Conservation (phyloP, 2,888 invertebrate species). For the Scaptomyza parva region DNA sequence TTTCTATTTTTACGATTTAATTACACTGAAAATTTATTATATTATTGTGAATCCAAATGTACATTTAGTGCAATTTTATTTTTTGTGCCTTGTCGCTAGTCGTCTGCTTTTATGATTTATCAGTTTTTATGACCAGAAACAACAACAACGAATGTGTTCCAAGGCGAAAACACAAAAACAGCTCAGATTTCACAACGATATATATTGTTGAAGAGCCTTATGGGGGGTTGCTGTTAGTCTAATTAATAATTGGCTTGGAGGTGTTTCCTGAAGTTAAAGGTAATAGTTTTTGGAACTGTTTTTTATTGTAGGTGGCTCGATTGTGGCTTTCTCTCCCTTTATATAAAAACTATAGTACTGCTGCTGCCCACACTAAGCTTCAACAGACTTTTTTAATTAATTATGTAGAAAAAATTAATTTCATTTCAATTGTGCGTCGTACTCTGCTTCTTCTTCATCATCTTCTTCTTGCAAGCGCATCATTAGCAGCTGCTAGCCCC, state of each 20-base stretch:
- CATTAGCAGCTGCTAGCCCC: constrained; percentile 66
- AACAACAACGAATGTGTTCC: constrained; percentile 14
- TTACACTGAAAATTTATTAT: constrained; percentile 63
- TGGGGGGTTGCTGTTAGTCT: constrained; percentile 65
- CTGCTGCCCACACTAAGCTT: constrained; percentile 59
- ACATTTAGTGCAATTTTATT: constrained; percentile 64
- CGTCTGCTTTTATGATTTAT: constrained; percentile 68
- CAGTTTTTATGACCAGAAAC: constrained; percentile 37
- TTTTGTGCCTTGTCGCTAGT: constrained; percentile 59
- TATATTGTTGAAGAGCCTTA: constrained; percentile 22
- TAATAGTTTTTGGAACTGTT: constrained; percentile 7
- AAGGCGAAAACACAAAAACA: constrained; percentile 25
- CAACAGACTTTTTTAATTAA: constrained; percentile 59
- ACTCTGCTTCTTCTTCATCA: constrained; percentile 20
- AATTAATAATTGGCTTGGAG: constrained; percentile 66
- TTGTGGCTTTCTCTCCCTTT: constrained; percentile 70
- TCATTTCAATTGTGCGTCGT: constrained; percentile 75
- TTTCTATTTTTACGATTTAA: constrained; percentile 70
- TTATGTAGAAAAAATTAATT: constrained; percentile 78
- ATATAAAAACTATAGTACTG: constrained; percentile 1
- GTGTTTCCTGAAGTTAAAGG: not conserved
- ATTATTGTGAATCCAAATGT: constrained; percentile 37
- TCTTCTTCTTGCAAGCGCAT: constrained; percentile 57
- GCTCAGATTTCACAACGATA: constrained; percentile 62
- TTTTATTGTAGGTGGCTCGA: constrained; percentile 55